A percentile compares a stretch with the other conserved stretches of the same genome.
Conservation (phyloP, 2,797 vertebrate species). For the Silurus lanzhouensis region DNA sequence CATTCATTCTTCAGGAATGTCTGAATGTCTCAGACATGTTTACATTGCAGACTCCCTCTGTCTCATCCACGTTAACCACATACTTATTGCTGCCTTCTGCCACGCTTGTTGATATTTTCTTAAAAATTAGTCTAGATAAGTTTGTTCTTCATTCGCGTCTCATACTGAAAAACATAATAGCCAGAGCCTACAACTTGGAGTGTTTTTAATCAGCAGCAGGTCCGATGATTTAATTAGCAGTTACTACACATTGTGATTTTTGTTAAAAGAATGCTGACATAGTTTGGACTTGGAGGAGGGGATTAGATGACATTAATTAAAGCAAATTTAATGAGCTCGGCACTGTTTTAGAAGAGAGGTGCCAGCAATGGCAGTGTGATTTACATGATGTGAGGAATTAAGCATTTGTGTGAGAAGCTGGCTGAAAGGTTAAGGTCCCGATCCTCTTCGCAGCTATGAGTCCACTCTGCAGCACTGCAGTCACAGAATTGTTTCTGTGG, state of each 20-base stretch:
- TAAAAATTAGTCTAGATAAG: background rate
- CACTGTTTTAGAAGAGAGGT: conserved; percentile 46
- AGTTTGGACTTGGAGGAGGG: conserved; percentile 50
- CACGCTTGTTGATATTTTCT: too few species aligned
- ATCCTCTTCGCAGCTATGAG: conserved; percentile 48
- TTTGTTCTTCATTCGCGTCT: conserved; percentile 1
- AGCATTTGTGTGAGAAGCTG: conserved; percentile 38
- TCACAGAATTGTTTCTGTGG: conserved; percentile 58
- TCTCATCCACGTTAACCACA: too few species aligned
- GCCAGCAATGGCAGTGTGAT: conserved; percentile 47
- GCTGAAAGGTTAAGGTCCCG: conserved; percentile 51
- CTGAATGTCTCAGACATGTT: too few species aligned
- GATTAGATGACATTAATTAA: conserved; percentile 62
- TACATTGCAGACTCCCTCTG: too few species aligned
- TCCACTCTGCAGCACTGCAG: conserved; percentile 45
- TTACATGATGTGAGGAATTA: conserved; percentile 57
- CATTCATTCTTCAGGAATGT: too few species aligned
- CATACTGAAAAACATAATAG: conserved; percentile 12
- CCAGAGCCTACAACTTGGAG: conserved; percentile 28
- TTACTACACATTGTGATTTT: conserved; percentile 51
- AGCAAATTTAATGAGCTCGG: conserved; percentile 54
- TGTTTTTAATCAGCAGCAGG: conserved; percentile 51
- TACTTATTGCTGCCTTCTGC: too few species aligned
- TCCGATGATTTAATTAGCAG: conserved; percentile 50
- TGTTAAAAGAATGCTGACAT: conserved; percentile 56